phyloP scores from a whole-genome alignment of 1,140 invertebrate species.

The Zaprionus vittiger region DNA sequence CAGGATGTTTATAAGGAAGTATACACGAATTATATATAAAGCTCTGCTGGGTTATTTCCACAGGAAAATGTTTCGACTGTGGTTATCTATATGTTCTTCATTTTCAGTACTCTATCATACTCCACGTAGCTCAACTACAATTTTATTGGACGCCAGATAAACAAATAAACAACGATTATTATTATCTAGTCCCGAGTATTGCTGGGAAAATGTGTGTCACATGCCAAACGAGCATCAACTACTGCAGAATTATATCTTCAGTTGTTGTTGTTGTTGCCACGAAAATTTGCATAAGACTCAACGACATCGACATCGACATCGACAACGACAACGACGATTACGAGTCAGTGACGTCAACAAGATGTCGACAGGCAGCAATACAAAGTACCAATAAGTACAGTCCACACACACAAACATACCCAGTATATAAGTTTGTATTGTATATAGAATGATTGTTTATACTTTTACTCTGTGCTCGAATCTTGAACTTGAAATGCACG shows the following conservation, averaged over 20 bases:
- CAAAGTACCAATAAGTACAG: conserved; percentile 36
- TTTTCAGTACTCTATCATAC: not conserved
- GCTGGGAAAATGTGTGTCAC: conserved; percentile 36
- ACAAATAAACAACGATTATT: conserved; percentile 40
- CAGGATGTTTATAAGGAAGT: not conserved
- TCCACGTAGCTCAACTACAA: not conserved
- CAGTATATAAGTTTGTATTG: conserved; percentile 6
- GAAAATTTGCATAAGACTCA: conserved; percentile 51
- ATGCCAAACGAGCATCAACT: conserved; percentile 27
- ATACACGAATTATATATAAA: not conserved
- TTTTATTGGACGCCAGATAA: not conserved
- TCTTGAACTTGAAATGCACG: conserved; percentile 55
- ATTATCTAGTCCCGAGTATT: conserved; percentile 37
- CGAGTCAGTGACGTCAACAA: conserved; percentile 53
- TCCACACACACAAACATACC: not conserved
- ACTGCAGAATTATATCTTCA: conserved; percentile 12
- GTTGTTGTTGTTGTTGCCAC: not conserved
- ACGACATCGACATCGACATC: conserved; percentile 27
- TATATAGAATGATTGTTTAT: conserved; percentile 21
- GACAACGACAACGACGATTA: conserved; percentile 27
- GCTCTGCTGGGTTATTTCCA: not conserved
- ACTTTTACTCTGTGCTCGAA: conserved; percentile 28
- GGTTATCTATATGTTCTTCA: not conserved
- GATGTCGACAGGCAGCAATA: conserved; percentile 30
- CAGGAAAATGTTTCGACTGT: not conserved